Conservation (phyloP, 2,113 vertebrate genomes). For the Crotalus helleri region DNA sequence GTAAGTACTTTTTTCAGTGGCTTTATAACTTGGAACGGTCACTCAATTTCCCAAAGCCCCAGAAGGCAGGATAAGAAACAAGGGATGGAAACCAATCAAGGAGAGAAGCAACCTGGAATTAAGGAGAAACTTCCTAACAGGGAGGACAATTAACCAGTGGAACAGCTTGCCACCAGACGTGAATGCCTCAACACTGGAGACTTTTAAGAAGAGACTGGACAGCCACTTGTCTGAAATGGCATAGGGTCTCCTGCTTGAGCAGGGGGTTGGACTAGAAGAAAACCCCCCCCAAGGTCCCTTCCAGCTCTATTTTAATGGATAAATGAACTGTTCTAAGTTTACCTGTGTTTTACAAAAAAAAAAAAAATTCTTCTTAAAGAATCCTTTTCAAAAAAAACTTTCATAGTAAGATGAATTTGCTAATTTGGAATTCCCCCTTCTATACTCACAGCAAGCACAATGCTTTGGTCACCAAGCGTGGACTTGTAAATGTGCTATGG, state of each 20-base stretch:
- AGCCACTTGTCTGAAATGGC: neutral
- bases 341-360: constrained; percentile 25
- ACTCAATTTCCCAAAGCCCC: neutral
- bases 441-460: neutral
- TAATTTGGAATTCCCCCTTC: neutral
- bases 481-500: neutral
- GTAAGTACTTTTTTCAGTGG: neutral
- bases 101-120: neutral
- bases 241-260: neutral
- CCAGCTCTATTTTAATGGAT: neutral
- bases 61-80: neutral
- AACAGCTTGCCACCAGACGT: neutral
- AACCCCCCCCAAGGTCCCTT: neutral
- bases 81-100: neutral
- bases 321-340: neutral
- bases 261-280: neutral
- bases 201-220: neutral
- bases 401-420: neutral
- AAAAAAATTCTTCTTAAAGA: too few species aligned
- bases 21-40: neutral
- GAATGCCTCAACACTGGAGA: neutral
- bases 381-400: constrained; percentile 8
- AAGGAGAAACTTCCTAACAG: neutral
- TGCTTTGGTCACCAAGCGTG: rapidly evolving
- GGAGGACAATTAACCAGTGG: neutral